phyloP scores from a whole-genome alignment of 1,140 invertebrate species.

The Hycleus cichorii region DNA sequence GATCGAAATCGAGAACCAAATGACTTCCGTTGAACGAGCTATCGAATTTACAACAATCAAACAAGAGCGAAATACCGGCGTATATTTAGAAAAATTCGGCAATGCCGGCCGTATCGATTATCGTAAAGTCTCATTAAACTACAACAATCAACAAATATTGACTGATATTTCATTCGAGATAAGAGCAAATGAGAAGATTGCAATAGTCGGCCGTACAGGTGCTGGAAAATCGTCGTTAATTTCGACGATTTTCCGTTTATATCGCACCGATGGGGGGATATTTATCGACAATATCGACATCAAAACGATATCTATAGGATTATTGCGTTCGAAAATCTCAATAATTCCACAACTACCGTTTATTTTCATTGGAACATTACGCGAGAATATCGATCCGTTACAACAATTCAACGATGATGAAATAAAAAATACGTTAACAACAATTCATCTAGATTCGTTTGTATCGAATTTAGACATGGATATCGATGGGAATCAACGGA shows the following conservation, averaged over 20 bases:
- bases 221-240: constrained; percentile 76
- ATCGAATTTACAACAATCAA: constrained; percentile 44
- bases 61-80: constrained; percentile 61
- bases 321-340: constrained; percentile 50
- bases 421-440: constrained; percentile 24
- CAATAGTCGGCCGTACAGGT: constrained; percentile 64
- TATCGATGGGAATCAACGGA: background rate
- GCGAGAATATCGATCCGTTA: constrained; percentile 59
- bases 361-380: constrained; percentile 52
- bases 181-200: constrained; percentile 53
- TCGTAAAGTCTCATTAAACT: constrained; percentile 54
- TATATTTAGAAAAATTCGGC: constrained; percentile 48
- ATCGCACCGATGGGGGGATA: constrained; percentile 17
- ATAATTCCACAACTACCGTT: constrained; percentile 66
- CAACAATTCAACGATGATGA: constrained; percentile 40
- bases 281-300: constrained; percentile 20
- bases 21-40: constrained; percentile 9
- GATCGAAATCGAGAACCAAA: constrained; percentile 43
- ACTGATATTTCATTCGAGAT: constrained; percentile 55
- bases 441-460: constrained; percentile 13
- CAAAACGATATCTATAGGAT: constrained; percentile 3
- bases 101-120: constrained; percentile 54
- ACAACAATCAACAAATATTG: constrained; percentile 54
- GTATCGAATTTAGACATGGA: constrained; percentile 17
- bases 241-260: constrained; percentile 45